Evolutionary conservation across 1,140 invertebrate genomes (phyloP).

Genomic region (Apis dorsata): DNA sequence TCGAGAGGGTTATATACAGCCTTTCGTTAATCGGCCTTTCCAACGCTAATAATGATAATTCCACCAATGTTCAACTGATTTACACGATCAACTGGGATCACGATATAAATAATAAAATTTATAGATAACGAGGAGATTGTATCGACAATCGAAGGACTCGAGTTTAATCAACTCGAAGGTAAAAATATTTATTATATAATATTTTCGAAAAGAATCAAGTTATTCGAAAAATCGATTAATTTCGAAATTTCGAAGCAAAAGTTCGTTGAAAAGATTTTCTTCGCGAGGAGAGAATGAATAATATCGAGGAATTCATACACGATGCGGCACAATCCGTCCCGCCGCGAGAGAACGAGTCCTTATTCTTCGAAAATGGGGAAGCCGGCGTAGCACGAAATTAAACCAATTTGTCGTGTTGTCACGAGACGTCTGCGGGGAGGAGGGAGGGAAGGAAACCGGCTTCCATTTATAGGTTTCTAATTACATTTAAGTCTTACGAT

Average conservation of each 20-base stretch:
- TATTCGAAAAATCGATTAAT: too few species aligned
- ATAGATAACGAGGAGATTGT: too few species aligned
- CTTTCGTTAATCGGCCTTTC: constrained; percentile 22
- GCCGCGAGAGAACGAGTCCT: background rate
- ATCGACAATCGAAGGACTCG: too few species aligned
- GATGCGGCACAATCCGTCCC: background rate
- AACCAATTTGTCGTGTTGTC: constrained; percentile 56
- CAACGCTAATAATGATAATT: constrained; percentile 11
- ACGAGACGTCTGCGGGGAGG: background rate
- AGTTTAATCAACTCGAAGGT: too few species aligned
- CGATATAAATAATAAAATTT: too few species aligned
- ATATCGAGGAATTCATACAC: background rate
- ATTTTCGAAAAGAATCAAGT: too few species aligned
- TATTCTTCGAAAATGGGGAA: constrained; percentile 24
- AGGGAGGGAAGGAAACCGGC: constrained; percentile 13
- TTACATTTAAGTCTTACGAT: constrained; percentile 64
- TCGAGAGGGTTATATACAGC: background rate
- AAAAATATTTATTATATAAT: too few species aligned
- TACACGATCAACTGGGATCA: too few species aligned
- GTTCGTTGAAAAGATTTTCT: too few species aligned
- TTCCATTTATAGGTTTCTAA: constrained; percentile 65
- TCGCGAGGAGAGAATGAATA: background rate
- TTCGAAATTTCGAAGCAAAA: too few species aligned
- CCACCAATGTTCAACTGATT: too few species aligned
- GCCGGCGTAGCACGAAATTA: constrained; percentile 51